Conservation (phyloP, 2,888 invertebrate genomes). For the Serripes groenlandicus region DNA sequence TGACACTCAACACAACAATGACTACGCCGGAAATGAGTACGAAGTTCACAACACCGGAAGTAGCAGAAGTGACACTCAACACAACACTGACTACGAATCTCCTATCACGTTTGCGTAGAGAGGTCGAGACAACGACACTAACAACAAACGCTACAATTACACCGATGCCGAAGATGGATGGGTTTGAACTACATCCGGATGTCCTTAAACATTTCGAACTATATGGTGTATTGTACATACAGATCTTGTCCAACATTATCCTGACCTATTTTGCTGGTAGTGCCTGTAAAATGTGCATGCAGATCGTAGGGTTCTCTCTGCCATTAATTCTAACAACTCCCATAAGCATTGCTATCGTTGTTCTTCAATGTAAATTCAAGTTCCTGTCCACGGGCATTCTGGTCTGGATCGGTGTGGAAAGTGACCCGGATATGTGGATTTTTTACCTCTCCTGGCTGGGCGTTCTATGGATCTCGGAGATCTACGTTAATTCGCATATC, state of each 20-base stretch:
- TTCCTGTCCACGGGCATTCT: conserved; percentile 71
- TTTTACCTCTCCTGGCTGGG: conserved; percentile 72
- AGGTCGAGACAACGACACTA: neutral
- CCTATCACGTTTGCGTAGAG: neutral
- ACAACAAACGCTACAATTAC: conserved; percentile 5
- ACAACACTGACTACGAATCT: neutral
- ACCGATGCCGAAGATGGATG: neutral
- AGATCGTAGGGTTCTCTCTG: conserved; percentile 86
- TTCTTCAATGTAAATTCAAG: conserved; percentile 68
- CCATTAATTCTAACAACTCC: conserved; percentile 86
- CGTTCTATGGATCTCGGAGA: conserved; percentile 80
- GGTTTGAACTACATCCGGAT: conserved; percentile 34
- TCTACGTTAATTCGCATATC: conserved; percentile 81
- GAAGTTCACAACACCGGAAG: neutral
- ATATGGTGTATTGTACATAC: conserved; percentile 72
- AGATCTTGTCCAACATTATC: conserved; percentile 72
- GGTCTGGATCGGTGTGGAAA: conserved; percentile 75
- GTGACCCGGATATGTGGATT: conserved; percentile 65
- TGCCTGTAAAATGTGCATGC: conserved; percentile 88
- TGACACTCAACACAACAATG: neutral
- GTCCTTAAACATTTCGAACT: conserved; percentile 65
- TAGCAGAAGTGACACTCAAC: neutral
- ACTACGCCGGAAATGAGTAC: neutral
- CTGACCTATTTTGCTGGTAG: conserved; percentile 87
- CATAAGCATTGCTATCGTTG: conserved; percentile 75